Evolutionary conservation across 1,140 invertebrate species (phyloP).

Genomic region (Euborellia annulipes): DNA sequence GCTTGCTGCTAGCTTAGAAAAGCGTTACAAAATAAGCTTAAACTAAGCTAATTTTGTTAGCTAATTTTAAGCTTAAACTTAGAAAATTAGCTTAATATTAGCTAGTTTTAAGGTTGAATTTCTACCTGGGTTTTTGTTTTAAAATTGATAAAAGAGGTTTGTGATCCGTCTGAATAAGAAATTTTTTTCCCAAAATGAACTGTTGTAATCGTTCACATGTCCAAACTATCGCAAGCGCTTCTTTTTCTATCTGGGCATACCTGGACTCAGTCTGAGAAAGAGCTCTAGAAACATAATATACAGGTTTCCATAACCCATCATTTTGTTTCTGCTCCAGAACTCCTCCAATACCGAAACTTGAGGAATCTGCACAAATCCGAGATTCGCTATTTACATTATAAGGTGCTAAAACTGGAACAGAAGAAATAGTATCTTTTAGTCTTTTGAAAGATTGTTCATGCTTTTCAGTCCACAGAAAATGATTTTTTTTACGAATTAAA

Average conservation of each 20-base stretch:
- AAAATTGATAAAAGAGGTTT: neutral
- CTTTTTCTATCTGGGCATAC: conserved; percentile 19
- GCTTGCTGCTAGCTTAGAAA: too few relatives aligned
- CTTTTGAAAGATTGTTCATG: neutral
- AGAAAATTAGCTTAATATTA: too few relatives aligned
- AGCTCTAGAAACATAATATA: neutral
- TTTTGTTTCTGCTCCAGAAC: conserved; percentile 8
- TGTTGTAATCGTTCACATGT: conserved; percentile 12
- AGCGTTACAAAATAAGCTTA: too few relatives aligned
- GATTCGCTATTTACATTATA: conserved; percentile 14
- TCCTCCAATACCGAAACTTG: neutral
- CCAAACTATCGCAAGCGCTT: conserved; percentile 17
- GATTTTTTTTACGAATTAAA: neutral
- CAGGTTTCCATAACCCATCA: neutral
- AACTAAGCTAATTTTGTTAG: too few relatives aligned
- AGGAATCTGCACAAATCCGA: neutral
- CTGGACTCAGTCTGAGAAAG: neutral
- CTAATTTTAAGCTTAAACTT: too few relatives aligned
- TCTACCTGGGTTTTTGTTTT: too few relatives aligned
- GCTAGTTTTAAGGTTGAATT: too few relatives aligned
- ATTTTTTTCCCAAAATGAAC: conserved; percentile 2
- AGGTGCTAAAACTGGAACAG: conserved; percentile 13
- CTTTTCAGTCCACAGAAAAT: neutral
- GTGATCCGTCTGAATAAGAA: neutral
- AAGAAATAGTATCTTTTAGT: neutral